Percentiles rank a stretch among this genome's conserved stretches.
These are phyloP conservation scores for Strigops habroptila DNA, from an alignment of 2,113 vertebrate species.

Conservation along the genomic window DNA sequence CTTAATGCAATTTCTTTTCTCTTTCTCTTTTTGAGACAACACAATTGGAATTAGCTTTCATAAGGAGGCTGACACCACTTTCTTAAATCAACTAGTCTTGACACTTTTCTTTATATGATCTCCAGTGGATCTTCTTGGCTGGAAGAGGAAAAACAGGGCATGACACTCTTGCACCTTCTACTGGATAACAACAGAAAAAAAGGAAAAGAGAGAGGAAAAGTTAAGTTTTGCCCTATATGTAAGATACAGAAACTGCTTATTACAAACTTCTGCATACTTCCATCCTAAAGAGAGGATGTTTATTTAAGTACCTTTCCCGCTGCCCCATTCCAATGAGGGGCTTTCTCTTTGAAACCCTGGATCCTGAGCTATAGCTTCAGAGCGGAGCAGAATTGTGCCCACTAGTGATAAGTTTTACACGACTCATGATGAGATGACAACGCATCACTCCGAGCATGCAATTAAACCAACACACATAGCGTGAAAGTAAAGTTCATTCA, in stretches of 20 bases:
- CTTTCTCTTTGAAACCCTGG: not conserved
- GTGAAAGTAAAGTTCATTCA: not conserved
- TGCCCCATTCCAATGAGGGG: not conserved
- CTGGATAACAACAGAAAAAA: conserved; percentile 40
- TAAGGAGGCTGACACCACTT: not conserved
- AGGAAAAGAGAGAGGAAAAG: not conserved
- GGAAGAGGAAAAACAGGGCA: conserved; percentile 9
- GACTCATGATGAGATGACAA: not conserved
- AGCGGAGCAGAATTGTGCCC: not conserved
- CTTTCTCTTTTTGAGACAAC: not conserved
- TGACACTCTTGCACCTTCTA: conserved; percentile 62
- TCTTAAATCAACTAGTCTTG: not conserved
- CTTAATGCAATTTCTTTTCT: not conserved
- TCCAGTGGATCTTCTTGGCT: conserved; percentile 1
- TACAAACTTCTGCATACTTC: not conserved
- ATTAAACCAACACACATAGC: not conserved
- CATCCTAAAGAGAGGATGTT: not conserved
- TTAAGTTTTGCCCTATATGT: fast-evolving
- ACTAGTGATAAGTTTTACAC: not conserved
- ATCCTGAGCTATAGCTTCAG: not conserved
- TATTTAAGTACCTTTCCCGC: not conserved
- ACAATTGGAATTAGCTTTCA: conserved; percentile 9
- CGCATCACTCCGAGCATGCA: not conserved
- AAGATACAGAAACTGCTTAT: not conserved
- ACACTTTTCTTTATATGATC: not conserved